phyloP scores from a whole-genome alignment of 2,888 invertebrate genomes.

The Acrobeloides nanus region DNA sequence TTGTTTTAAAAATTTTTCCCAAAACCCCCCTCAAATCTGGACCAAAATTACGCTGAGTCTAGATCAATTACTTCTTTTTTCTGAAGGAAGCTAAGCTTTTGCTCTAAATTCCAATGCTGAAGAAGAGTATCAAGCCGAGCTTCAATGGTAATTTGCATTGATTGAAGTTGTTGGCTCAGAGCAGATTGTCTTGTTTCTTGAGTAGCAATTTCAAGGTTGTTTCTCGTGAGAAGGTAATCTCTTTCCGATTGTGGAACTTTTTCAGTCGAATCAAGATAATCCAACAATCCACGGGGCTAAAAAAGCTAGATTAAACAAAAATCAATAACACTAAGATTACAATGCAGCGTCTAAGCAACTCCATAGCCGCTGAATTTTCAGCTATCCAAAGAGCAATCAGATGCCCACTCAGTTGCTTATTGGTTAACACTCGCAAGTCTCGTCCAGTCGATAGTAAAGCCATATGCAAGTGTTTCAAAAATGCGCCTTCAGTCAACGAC shows the following conservation, averaged over 20 bases:
- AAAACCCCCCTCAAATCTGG: neutral
- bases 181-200: conserved; percentile 27
- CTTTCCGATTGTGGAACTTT: conserved; percentile 66
- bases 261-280: conserved; percentile 79
- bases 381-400: conserved; percentile 91
- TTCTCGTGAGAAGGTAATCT: conserved; percentile 63
- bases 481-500: conserved; percentile 88
- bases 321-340: conserved; percentile 14
- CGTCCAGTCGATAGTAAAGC: conserved; percentile 74
- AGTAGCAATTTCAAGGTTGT: conserved; percentile 82
- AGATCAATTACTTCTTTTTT: conserved; percentile 36
- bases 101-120: conserved; percentile 58
- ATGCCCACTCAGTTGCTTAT: conserved; percentile 76
- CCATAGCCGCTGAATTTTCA: conserved; percentile 63
- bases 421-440: conserved; percentile 67
- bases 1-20: conserved; percentile 3
- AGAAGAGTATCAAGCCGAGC: conserved; percentile 57
- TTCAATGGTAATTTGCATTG: conserved; percentile 52
- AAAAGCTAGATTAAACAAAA: conserved; percentile 28
- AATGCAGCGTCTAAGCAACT: conserved; percentile 40
- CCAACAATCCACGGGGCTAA: conserved; percentile 82
- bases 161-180: conserved; percentile 23
- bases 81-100: conserved; percentile 54
- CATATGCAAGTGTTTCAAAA: conserved; percentile 81
- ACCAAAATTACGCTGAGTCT: neutral